Evolutionary conservation across 2,888 invertebrate species (phyloP), one percentile per base, ranked within the genome.

Genomic region (Biston stratarius): DNA sequence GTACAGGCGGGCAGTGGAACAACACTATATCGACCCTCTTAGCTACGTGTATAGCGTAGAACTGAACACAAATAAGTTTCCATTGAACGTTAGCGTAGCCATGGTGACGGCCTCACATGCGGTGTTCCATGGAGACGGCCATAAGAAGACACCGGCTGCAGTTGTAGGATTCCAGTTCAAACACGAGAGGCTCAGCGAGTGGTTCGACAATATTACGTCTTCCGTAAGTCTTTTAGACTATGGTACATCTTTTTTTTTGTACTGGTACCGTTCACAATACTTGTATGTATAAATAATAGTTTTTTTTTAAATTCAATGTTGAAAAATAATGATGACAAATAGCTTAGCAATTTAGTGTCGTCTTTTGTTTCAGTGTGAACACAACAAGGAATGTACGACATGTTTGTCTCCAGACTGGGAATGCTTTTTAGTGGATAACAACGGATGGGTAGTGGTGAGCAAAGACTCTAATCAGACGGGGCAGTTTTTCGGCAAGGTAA

Each of bases 1-100:
- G 97, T 98, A 98, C 85, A 96, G 96, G 71, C 95, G 98, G 12
- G 98, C 98, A 0, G 97, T 98, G 0, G 97, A 98, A 76, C 97
- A 97, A 78, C 96, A 98, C 88, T 96, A 96, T 81, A 93, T 96
- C 12, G 92, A 97, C 73, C 95, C 96, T 0, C 95, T 96, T 40
- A 97, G 97, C 78, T 98, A 97, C 84, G 97, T 98, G 0, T 98
- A 97, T 87, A 92, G 92, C 67, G 87, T 88, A 1, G 91, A 92
- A 9, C 73, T 91, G 47, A 91, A 83, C 75, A 90, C 92, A 0
- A 88, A 87, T 59, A 91, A 90, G 76, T 84, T 86, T 7, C 92
- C 92, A 0, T 86, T 94, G 15, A 95, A 96, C 69, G 95, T 96
- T 45, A 95, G 95, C 70, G 94, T 95, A 48, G 96, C 96, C 0